Evolutionary conservation across 1,140 invertebrate genomes (phyloP), one percentile per base, ranked within the genome.

Genomic region (Yoshiicerus persimilis): DNA sequence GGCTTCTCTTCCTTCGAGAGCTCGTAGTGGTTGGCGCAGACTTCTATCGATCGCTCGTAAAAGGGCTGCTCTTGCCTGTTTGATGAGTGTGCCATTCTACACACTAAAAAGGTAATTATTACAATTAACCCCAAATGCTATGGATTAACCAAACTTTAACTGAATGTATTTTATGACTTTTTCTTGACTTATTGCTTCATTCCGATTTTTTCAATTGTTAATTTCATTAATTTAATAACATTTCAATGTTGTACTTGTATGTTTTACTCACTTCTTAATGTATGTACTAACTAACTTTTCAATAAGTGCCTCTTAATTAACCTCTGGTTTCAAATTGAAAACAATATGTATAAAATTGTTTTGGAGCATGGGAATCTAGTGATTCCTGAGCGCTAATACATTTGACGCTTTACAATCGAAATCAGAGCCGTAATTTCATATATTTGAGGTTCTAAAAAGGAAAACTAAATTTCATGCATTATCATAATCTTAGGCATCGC

Each of bases 21-120:
- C 94, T 83, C 93, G 93, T 87, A 94, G 94, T 92, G 96, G 96
- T 91, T 99, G 98, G 98, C 96, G 95, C 92, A 96, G 96, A 92
- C 95, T 99, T 89, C 94, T 99, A 84, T 98, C 97, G 87, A 96
- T 96, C 80, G 97, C 98, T 90, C 95, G 98, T 91, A 99, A 98
- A 93, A 94, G 97, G 92, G 98, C 98, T 84, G 98, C 98, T 62
- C 95, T 99, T 92, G 97, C 97, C 91, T 99, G 98, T 92, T 95
- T 99, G 91, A 95, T 98, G 92, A 97, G 97, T 93, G 95, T 95
- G 84, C 97, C 97, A 91, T 95, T 99, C 39, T 98, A 99, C 94
- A 97, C 96, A 92, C 93, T 99, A 89, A 96, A 96, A 93, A 97
- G 97, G 98, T 97, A 94, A 92, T 92, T 92, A 38, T 66, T 23